Percentiles rank a stretch among this genome's conserved stretches.
Evolutionary conservation across 1,140 invertebrate species (phyloP).

Genomic region (Pteromalus puparum): DNA sequence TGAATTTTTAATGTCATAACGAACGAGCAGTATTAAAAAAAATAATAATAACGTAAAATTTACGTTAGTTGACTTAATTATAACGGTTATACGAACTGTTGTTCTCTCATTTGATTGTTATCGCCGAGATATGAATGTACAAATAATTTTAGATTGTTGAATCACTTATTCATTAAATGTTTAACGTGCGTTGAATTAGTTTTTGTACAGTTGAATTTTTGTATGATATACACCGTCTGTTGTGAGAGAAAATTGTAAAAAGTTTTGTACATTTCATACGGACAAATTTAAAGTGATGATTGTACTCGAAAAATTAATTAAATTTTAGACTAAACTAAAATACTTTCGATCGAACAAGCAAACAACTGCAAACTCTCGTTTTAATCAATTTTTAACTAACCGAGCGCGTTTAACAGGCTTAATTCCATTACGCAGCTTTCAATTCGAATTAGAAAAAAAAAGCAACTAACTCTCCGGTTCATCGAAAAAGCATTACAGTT

Average conservation of each 20-base stretch:
- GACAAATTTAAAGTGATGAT: not conserved
- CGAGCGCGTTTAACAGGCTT: not conserved
- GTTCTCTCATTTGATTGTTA: not conserved
- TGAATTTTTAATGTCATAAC: not conserved
- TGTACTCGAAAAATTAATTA: not conserved
- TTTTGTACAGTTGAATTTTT: constrained; percentile 13
- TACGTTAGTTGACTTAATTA: not conserved
- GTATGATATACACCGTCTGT: not conserved
- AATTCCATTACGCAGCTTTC: not conserved
- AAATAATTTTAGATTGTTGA: constrained; percentile 7
- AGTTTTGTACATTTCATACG: not conserved
- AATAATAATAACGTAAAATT: not conserved
- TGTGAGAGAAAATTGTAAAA: not conserved
- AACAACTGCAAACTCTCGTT: not conserved
- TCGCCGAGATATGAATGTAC: not conserved
- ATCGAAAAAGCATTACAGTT: not conserved
- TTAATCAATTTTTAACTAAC: not conserved
- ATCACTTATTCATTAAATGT: constrained; percentile 5
- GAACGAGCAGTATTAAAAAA: not conserved
- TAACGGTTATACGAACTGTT: not conserved
- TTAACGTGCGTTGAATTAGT: constrained; percentile 1
- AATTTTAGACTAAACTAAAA: not conserved
- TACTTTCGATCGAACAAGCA: not conserved
- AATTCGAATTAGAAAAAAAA: not conserved
- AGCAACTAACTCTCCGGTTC: not conserved